Evolutionary conservation across 2,113 vertebrate genomes (phyloP).

Genomic region (Clarias macrocephalus): DNA sequence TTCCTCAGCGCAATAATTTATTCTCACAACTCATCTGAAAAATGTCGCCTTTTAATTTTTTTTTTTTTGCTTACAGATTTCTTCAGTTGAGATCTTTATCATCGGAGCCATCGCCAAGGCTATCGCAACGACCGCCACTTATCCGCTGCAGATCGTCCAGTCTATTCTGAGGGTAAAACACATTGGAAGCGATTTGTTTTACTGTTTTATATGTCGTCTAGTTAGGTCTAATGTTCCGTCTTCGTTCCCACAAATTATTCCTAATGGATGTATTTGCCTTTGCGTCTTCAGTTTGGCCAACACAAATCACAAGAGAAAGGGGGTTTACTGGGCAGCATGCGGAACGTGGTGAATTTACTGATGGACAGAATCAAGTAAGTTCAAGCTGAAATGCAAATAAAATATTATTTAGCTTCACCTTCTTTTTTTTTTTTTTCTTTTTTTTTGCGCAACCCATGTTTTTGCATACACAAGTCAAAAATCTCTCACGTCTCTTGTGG

Average conservation of each 20-base stretch:
- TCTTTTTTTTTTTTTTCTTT: too few relatives aligned
- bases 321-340: constrained; percentile 66
- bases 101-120: constrained; percentile 80
- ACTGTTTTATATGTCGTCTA: neutral
- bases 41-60: neutral
- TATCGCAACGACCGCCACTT: constrained; percentile 74
- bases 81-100: constrained; percentile 76
- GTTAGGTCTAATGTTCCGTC: neutral
- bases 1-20: neutral
- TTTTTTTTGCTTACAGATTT: constrained; percentile 63
- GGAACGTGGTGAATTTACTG: constrained; percentile 66
- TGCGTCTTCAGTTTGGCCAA: constrained; percentile 73
- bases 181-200: neutral
- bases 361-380: constrained; percentile 76
- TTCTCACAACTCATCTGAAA: neutral
- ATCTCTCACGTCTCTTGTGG: neutral
- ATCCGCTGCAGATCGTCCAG: constrained; percentile 79
- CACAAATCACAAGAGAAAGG: constrained; percentile 69
- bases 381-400: constrained; percentile 3
- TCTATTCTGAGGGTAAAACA: constrained; percentile 75
- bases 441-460: neutral
- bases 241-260: neutral
- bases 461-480: neutral
- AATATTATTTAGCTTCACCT: neutral
- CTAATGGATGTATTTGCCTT: neutral